These are phyloP conservation scores for Heteromurus nitidus DNA, from an alignment of 2,888 invertebrate genomes.

Conservation along the genomic window DNA sequence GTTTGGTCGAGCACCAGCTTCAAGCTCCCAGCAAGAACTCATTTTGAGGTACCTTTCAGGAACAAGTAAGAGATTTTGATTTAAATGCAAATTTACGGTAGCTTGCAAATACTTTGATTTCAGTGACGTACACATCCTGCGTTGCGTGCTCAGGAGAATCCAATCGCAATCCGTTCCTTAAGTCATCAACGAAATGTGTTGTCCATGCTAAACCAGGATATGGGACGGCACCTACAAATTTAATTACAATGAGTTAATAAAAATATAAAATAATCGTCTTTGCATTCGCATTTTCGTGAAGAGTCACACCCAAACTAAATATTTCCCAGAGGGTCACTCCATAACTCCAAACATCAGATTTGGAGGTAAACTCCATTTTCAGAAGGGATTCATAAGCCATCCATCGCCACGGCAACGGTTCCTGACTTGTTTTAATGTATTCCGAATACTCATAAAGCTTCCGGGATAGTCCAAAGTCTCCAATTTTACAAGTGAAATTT, in stretches of 20 bases:
- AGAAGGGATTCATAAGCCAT: constrained; percentile 8
- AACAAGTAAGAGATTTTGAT: neutral
- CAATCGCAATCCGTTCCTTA: neutral
- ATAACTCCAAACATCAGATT: constrained; percentile 29
- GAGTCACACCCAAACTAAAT: neutral
- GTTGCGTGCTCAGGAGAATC: neutral
- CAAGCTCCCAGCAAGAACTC: neutral
- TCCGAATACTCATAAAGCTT: neutral
- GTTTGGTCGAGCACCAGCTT: neutral
- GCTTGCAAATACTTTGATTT: neutral
- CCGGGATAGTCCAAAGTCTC: constrained; percentile 9
- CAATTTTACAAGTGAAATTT: neutral
- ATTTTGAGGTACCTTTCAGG: neutral
- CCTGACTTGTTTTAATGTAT: constrained; percentile 5
- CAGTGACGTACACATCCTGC: neutral
- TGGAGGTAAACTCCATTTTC: constrained; percentile 10
- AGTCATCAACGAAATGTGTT: neutral
- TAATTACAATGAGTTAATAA: too few relatives aligned
- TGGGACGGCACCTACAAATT: too few relatives aligned
- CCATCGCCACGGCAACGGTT: constrained; percentile 27
- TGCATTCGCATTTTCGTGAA: too few relatives aligned
- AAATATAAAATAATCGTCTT: too few relatives aligned
- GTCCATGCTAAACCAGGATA: neutral
- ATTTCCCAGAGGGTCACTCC: constrained; percentile 31
- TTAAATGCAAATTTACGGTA: neutral